Conservation (phyloP, 2,888 invertebrate species). For the Trichogramma dendrolimi region DNA sequence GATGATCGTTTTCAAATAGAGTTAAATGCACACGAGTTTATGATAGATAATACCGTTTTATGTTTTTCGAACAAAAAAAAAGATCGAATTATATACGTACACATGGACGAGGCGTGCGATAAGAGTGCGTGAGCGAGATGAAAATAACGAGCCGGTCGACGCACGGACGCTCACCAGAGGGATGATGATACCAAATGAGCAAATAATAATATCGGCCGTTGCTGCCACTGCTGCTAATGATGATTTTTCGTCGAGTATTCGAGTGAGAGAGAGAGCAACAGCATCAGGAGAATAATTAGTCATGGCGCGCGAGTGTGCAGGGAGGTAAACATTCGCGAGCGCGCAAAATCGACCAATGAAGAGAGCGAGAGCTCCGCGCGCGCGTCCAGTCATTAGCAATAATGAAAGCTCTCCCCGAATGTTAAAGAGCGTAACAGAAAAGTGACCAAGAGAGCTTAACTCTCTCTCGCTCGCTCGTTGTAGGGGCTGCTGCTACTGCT, state of each 20-base stretch:
- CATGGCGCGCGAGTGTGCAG: neutral
- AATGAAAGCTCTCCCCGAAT: slow-evolving; percentile 15
- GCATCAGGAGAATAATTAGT: slow-evolving; percentile 20
- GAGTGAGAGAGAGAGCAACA: slow-evolving; percentile 1
- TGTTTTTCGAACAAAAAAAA: too few species aligned
- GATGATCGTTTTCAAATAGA: too few species aligned
- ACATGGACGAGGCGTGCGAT: too few species aligned
- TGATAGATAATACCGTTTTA: too few species aligned
- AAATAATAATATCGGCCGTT: slow-evolving; percentile 17
- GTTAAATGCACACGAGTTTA: too few species aligned
- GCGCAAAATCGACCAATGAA: slow-evolving; percentile 4
- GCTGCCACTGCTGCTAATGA: slow-evolving; percentile 6
- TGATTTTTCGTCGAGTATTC: slow-evolving; percentile 16
- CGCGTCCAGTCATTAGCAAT: slow-evolving; percentile 21
- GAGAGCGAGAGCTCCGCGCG: slow-evolving; percentile 10
- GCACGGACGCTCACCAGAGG: neutral
- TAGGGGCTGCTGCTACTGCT: neutral
- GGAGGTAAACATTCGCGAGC: neutral
- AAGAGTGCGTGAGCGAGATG: too few species aligned
- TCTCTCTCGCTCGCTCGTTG: neutral
- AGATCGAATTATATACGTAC: too few species aligned
- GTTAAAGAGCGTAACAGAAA: neutral
- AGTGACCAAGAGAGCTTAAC: slow-evolving; percentile 19
- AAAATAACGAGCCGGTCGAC: too few species aligned
- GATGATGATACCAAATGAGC: slow-evolving; percentile 10